Evolutionary conservation across 2,797 vertebrate species (phyloP), one percentile per base, ranked within the genome.

Genomic region (Poeciliopsis gracilis): DNA sequence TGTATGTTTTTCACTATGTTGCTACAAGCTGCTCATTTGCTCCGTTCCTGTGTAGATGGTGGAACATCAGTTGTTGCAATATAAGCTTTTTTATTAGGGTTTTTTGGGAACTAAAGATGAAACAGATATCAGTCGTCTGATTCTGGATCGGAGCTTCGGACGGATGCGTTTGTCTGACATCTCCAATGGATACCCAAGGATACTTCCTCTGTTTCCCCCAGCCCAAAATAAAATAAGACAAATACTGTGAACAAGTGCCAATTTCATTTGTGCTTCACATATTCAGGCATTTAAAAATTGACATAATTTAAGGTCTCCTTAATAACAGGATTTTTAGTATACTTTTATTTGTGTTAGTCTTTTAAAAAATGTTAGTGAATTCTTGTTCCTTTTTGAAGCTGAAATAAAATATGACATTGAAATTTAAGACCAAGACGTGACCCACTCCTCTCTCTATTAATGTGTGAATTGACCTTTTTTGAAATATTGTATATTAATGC

Each of bases 101-200:
- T 57, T 69, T 41, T 36, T 72, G 12, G 57, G 9, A 76, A 73
- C 25, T 41, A 63, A 61, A 63, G 28, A 77, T 13, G 28, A 66
- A 75, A 75, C 38, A 1, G 30, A 74, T 80, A 74, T 78, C 53
- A 41, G 63, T 67, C 72, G 33, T 80, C 12, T 53, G 9, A 83
- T 77, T 11, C 16, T 53, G 38, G 33, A 2, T 43, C 23, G 46
- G 6, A 55, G 15, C 30, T 73, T 43, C 12, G 66, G 70, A 45
- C 59, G 30, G 57, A 69, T 75, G 71, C 33, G 33, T 38, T 25
- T 4, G 2, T 66, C 46, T 75, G 75, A 43, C 81, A 38, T 70
- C 10, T 73, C 45, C 20, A 78, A 81, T 72, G 36, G 41, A 38
- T 55, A 25, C 20, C 5, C 18, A 43, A 49, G 38, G 66, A 30